phyloP scores from a whole-genome alignment of 2,797 vertebrate species.

The Limosa lapponica region DNA sequence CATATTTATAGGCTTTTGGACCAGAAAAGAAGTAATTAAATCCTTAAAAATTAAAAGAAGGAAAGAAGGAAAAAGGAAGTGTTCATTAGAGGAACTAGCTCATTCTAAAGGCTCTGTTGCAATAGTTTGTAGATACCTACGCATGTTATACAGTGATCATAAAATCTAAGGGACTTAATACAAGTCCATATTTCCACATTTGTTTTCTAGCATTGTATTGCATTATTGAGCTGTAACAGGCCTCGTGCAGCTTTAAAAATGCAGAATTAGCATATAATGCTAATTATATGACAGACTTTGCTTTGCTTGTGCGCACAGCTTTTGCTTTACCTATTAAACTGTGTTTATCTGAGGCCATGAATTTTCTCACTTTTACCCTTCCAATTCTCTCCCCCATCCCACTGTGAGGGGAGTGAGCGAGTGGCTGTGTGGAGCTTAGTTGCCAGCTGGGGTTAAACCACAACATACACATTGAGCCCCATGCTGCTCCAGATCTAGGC shows the following conservation, averaged over 20 bases:
- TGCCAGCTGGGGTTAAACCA: not conserved
- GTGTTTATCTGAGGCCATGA: not conserved
- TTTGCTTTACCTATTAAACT: not conserved
- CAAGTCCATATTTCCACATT: not conserved
- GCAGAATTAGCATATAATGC: not conserved
- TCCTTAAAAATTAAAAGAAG: conserved; percentile 36
- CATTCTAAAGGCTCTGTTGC: not conserved
- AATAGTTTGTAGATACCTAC: not conserved
- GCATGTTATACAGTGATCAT: not conserved
- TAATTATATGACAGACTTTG: not conserved
- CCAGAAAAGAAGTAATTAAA: conserved; percentile 72
- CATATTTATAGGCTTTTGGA: conserved; percentile 66
- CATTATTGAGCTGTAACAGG: not conserved
- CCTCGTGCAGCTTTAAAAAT: not conserved
- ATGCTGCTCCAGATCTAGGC: not conserved
- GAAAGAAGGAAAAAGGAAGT: not conserved
- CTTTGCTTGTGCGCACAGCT: not conserved
- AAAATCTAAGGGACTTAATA: not conserved
- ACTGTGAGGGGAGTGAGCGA: not conserved
- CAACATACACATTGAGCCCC: not conserved
- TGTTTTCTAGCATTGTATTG: not conserved
- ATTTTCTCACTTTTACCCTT: not conserved
- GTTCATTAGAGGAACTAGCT: not conserved
- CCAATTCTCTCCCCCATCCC: not conserved
- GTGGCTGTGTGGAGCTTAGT: not conserved